Evolutionary conservation across 1,140 invertebrate species (phyloP), one percentile per base, ranked within the genome.

Genomic region (Drosophila ogumai): DNA sequence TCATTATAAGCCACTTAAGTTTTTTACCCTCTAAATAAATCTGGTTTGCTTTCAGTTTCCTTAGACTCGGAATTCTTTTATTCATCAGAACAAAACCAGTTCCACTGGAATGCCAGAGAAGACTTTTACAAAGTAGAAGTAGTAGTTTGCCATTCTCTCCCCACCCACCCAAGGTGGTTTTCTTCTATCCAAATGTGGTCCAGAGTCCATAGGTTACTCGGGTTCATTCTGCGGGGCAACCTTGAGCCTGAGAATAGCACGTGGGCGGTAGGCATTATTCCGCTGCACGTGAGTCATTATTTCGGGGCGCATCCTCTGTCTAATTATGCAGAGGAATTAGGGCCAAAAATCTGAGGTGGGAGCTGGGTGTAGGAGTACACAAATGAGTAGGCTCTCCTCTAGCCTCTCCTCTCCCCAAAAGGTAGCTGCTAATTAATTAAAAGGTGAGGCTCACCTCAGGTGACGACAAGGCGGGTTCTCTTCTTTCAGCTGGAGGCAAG

Each of bases 201-300:
- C 72, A 54, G 36, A 59, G 52, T 36, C 60, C 41, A 54, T n/a
- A 67, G 81, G 75, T 82, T 61, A 84, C 19, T 71, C 3, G 54
- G 28, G 81, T 80, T 85, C 76, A 69, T 19, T 64, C 43, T 4
- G n/a, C 19, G 12, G 25, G 25, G 28, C 10, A 82, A 67, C 81
- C 81, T 84, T 86, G 82, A 79, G 68, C 54, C 43, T 28, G 15
- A 34, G n/a, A 15, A 25, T 31, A n/a, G 64, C 67, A 57, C 68
- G 66, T 72, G 68, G 65, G 65, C 15, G 36, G 19, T 28, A 25
- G 7, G 44, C 52, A 40, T 34, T 82, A 43, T 64, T 28, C 28
- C 46, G 52, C 28, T 47, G 68, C 80, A 81, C 44, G 67, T 73
- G 52, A 72, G 43, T 73, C 69, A 73, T 72, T 43, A 73, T 58